Conservation (phyloP, 2,797 vertebrate genomes). For the Cetoscarus ocellatus region DNA sequence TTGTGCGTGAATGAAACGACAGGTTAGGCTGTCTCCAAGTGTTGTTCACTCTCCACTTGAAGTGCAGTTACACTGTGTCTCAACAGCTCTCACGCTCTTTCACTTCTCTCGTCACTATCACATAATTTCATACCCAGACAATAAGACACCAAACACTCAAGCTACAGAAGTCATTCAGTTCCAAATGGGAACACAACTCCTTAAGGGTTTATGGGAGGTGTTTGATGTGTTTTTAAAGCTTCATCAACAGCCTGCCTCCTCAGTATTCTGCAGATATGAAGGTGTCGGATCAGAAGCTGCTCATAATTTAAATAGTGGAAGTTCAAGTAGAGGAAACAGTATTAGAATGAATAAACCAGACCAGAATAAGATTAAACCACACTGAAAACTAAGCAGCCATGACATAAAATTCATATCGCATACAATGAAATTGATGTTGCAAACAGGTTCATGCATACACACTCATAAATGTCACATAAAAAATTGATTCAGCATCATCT, state of each 20-base stretch:
- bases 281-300: constrained; percentile 8
- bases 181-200: constrained; percentile 63
- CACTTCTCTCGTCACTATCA: constrained; percentile 69
- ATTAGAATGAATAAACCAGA: not conserved
- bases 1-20: constrained; percentile 16
- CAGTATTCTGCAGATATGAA: constrained; percentile 2
- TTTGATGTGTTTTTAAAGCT: constrained; percentile 62
- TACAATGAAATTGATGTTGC: not conserved
- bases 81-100: constrained; percentile 63
- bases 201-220: constrained; percentile 47
- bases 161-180: constrained; percentile 66
- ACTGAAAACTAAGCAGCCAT: not conserved
- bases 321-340: not conserved
- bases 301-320: constrained; percentile 13
- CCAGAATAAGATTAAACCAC: not conserved
- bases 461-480: constrained; percentile 6
- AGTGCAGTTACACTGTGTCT: constrained; percentile 57
- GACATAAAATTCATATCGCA: not conserved
- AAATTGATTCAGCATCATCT: not conserved
- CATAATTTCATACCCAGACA: constrained; percentile 71
- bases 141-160: constrained; percentile 67
- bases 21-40: constrained; percentile 59
- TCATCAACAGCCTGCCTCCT: constrained; percentile 50
- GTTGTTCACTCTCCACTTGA: constrained; percentile 63
- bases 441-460: not conserved